Evolutionary conservation across 1,140 invertebrate genomes (phyloP).

Genomic region (Drosophila fuyamai): DNA sequence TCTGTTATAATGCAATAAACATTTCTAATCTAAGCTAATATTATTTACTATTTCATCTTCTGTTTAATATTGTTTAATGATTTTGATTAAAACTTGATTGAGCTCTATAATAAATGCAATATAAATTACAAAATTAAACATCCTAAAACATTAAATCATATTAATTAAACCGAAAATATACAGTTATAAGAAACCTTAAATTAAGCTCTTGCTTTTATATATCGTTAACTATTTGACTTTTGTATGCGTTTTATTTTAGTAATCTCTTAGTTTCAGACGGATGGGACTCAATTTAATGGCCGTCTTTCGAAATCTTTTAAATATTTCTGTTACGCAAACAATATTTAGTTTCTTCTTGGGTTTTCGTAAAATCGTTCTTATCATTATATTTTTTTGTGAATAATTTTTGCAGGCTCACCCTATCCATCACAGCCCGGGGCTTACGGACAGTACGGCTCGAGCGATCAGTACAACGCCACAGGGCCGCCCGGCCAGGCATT

Average conservation of each 20-base stretch:
- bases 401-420: constrained; percentile 70
- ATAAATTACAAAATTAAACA: no score
- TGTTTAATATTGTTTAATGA: not conserved
- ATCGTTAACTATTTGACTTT: no score
- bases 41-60: not conserved
- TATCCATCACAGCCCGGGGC: constrained; percentile 86
- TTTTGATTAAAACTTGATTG: no score
- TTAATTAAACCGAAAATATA: no score
- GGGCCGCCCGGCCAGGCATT: constrained; percentile 85
- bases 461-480: constrained; percentile 85
- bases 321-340: not conserved
- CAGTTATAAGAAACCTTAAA: not conserved
- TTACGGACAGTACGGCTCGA: constrained; percentile 84
- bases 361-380: not conserved
- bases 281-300: not conserved
- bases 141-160: no score
- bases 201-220: no score
- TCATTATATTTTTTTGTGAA: constrained; percentile 6
- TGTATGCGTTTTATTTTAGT: not conserved
- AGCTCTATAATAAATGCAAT: no score
- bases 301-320: not conserved
- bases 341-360: not conserved
- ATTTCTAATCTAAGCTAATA: not conserved
- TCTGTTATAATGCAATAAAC: not conserved
- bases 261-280: not conserved